Base-by-base conservation (phyloP, 2,113 vertebrate genomes). In the Melanerpes formicivorus region DNA sequence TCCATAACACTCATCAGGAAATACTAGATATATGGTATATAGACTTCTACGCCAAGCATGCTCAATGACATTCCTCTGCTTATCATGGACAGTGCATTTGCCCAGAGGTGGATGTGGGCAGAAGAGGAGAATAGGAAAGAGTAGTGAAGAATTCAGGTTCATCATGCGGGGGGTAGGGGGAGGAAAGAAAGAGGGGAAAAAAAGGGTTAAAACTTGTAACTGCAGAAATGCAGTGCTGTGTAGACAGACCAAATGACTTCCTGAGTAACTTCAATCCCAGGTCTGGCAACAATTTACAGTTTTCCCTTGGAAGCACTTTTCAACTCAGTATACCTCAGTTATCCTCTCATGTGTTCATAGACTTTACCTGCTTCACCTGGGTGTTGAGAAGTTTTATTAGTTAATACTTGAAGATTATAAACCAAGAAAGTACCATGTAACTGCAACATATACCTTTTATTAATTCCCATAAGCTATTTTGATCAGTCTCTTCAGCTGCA, bases 401-500 rank as follows among this genome's bases (percentile, higher is more conserved):
- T 91, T 94, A 93, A 84, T 73, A 65, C 23, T 19, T 65, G 55
- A 84, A 76, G 73, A 63, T 79, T 65, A 29, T 93, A 37, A 56
- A 90, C 75, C 65, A 74, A 76, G 44, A 59, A 84, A 78, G n/a
- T 42, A 46, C 50, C 62, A 22, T 1, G 2, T 62, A 78, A 75
- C 65, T 83, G 71, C 59, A 55, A 15, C n/a, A 46, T 69, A 65
- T 84, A 84, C 55, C 11, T 93, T 93, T 73, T 79, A 70, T 88
- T 95, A 84, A 54, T 93, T 93, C 70, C 63, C 27, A 37, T 42
- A 86, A 85, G 58, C 40, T 93, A 18, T 92, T 95, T 93, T 92
- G 79, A 88, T 88, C 80, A 92, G 79, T 62, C 40, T 92, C 79
- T 81, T 93, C 80, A 90, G 55, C 80, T 93, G 82, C 83, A 91